Conservation (phyloP, 2,888 invertebrate species). For the Acanthococcus lagerstroemiae region DNA sequence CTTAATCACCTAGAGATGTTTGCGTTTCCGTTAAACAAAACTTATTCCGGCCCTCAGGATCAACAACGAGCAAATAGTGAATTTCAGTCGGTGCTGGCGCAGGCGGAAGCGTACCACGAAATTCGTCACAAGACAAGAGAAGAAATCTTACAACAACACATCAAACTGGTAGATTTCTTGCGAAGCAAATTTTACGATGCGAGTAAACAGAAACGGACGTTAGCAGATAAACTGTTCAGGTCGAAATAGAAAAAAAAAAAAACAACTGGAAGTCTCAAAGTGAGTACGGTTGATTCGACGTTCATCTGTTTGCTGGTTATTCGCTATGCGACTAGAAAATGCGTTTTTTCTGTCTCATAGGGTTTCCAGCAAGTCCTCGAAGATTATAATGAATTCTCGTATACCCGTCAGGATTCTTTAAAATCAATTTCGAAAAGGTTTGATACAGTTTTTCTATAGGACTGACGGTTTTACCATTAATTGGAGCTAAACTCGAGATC, state of each 20-base stretch:
- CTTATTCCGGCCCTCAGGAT: neutral
- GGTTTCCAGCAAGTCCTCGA: too few relatives aligned
- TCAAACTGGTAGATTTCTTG: slow-evolving; percentile 81
- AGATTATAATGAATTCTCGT: too few relatives aligned
- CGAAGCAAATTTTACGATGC: slow-evolving; percentile 54
- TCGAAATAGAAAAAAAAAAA: slow-evolving; percentile 54
- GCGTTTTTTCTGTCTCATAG: too few relatives aligned
- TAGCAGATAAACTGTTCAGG: slow-evolving; percentile 68
- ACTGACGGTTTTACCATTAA: too few relatives aligned
- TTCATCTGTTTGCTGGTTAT: too few relatives aligned
- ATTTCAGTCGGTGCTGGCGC: slow-evolving; percentile 43
- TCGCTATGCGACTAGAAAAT: too few relatives aligned
- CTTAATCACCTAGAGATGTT: too few relatives aligned
- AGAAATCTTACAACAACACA: slow-evolving; percentile 75
- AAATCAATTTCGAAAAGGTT: too few relatives aligned
- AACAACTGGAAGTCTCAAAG: slow-evolving; percentile 38
- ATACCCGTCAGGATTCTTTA: too few relatives aligned
- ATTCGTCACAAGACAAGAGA: slow-evolving; percentile 75
- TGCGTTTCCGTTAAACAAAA: neutral
- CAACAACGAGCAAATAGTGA: slow-evolving; percentile 18
- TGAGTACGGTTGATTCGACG: too few relatives aligned
- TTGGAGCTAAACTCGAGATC: too few relatives aligned
- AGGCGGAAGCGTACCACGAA: slow-evolving; percentile 56
- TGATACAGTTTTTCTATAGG: too few relatives aligned
- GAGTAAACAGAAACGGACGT: slow-evolving; percentile 59